Evolutionary conservation across 2,113 vertebrate genomes (phyloP), one percentile per base, ranked within the genome.

Genomic region (Grus americana): DNA sequence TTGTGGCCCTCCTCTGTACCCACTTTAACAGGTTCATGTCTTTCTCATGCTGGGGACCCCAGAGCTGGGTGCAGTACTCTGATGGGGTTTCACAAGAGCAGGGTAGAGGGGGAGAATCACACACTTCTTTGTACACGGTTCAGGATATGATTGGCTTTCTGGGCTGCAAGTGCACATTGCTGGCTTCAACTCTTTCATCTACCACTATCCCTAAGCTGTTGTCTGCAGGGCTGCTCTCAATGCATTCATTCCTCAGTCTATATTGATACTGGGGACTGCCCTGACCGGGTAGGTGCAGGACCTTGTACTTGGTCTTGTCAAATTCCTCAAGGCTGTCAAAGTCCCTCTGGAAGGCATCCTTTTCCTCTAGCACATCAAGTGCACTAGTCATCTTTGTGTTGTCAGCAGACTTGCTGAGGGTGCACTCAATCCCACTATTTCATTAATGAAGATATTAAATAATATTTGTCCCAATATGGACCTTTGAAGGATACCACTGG

Each of bases 21-120:
- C 4, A 1, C 21, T 14, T 10, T 7, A 52, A 47, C 5, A 73
- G 24, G 4, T 86, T 47, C 1, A 0, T 73, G 65, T 9, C 36
- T 36, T 36, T 36, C 36, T 36, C 36, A 36, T 36, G 36, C 36
- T 36, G 36, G 9, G 24, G 11, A 32, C 7, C 34, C 18, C 44
- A 74, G 36, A 88, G 10, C 12, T n/a, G 19, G 46, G 59, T 34
- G 14, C 14, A n/a, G 14, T 32, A 32, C 10, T 54, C 50, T 16
- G 5, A 2, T 32, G 15, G 18, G 15, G 9, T 72, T 24, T 36
- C 63, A 27, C 4, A 3, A 32, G n/a, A 70, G 42, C 6, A 13
- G 27, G 47, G 42, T 21, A 42, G 47, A 87, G 32, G 9, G 34
- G 12, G 2, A 65, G 30, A 23, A 70, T 38, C 11, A 6, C 8